A percentile compares a stretch with the other conserved stretches of the same genome.
Evolutionary conservation across 2,888 invertebrate genomes (phyloP).

Genomic region (Cerceris ruficornis): DNA sequence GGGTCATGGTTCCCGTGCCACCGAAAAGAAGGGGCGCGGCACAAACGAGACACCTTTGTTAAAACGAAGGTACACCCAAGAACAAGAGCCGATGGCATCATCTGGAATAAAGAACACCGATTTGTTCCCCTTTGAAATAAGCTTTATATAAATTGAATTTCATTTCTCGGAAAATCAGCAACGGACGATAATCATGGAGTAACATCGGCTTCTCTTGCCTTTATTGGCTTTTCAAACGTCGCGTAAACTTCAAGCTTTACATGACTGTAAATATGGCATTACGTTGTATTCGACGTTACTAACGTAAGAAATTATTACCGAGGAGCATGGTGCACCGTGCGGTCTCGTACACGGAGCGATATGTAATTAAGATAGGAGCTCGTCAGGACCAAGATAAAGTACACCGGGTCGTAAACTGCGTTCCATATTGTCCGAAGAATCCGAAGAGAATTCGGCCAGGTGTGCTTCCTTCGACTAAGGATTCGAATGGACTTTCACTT

Average conservation of each 20-base stretch:
- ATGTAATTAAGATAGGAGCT: conserved; percentile 66
- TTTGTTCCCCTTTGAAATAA: background rate
- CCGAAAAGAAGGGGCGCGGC: conserved; percentile 20
- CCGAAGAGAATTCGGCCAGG: conserved; percentile 46
- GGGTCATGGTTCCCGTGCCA: conserved; percentile 43
- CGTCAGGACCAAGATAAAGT: conserved; percentile 61
- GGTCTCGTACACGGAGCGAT: conserved; percentile 51
- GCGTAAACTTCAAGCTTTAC: conserved; percentile 33
- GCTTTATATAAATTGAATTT: background rate
- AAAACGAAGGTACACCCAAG: conserved; percentile 38
- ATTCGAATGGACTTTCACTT: conserved; percentile 17
- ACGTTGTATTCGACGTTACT: conserved; percentile 28
- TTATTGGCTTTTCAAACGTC: conserved; percentile 16
- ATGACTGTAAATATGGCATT: conserved; percentile 24
- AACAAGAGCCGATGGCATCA: conserved; percentile 24
- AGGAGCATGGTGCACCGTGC: conserved; percentile 18
- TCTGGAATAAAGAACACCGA: conserved; percentile 11
- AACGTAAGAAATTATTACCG: conserved; percentile 26
- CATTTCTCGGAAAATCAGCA: background rate
- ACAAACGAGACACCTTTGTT: conserved; percentile 35
- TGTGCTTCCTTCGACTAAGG: conserved; percentile 26
- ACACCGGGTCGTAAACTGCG: conserved; percentile 44
- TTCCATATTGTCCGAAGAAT: conserved; percentile 39
- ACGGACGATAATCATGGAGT: background rate
- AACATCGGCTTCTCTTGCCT: no score